Conservation (phyloP, 2,888 invertebrate species). For the Ecdyonurus torrentis region DNA sequence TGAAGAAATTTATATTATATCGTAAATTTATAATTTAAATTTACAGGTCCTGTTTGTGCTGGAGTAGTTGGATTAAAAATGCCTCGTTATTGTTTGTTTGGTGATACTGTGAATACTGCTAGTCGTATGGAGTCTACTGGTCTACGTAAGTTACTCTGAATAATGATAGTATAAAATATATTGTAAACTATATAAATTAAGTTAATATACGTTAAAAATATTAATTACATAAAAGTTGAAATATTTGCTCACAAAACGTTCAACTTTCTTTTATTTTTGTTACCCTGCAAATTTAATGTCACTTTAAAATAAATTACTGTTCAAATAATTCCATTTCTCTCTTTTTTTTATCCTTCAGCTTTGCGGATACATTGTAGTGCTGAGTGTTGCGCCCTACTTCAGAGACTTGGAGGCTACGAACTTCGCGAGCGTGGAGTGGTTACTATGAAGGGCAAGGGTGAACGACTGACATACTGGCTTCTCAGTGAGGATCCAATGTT, state of each 20-base stretch:
- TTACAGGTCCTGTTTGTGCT: constrained; percentile 68
- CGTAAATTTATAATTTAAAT: constrained; percentile 16
- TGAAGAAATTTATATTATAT: neutral
- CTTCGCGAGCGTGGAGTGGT: constrained; percentile 57
- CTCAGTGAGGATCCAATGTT: constrained; percentile 48
- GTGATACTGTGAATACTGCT: constrained; percentile 85
- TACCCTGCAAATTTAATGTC: neutral
- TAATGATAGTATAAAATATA: too few relatives aligned
- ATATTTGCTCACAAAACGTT: too few relatives aligned
- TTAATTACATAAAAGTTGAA: too few relatives aligned
- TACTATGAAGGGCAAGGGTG: constrained; percentile 70
- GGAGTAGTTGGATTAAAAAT: constrained; percentile 86
- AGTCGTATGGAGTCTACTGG: constrained; percentile 78
- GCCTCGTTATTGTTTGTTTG: constrained; percentile 85
- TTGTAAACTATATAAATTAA: too few relatives aligned
- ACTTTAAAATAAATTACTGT: too few relatives aligned
- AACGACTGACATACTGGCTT: constrained; percentile 69
- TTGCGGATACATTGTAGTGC: constrained; percentile 69
- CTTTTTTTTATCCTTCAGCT: constrained; percentile 30
- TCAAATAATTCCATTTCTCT: neutral
- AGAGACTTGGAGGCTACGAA: constrained; percentile 58
- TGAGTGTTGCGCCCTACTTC: constrained; percentile 49
- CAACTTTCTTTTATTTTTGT: neutral
- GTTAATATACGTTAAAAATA: too few relatives aligned
- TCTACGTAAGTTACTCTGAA: constrained; percentile 45